Conservation (phyloP, 2,113 vertebrate genomes). For the Neodon shergylaensis region DNA sequence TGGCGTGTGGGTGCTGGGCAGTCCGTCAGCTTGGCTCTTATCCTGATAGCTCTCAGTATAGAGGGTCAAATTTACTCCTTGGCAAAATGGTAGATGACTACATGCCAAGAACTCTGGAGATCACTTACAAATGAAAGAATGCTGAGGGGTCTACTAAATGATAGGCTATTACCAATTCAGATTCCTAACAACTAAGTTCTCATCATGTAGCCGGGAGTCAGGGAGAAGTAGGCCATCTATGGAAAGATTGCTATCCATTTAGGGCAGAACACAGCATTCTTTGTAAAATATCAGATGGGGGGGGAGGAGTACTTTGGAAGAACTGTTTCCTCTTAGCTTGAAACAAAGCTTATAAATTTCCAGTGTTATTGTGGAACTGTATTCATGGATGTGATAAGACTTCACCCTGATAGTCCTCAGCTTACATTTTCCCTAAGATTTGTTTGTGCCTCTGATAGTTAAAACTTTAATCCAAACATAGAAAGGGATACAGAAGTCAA, state of each 20-base stretch:
- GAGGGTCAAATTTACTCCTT: not conserved
- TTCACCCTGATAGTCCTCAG: not conserved
- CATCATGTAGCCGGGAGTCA: not conserved
- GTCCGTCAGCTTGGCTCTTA: not conserved
- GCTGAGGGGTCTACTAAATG: not conserved
- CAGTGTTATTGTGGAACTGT: not conserved
- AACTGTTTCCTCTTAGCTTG: not conserved
- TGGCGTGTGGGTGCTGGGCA: not conserved
- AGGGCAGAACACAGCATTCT: not conserved
- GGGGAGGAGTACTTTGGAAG: not conserved
- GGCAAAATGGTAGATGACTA: not conserved
- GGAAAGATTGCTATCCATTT: not conserved
- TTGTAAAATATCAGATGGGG: not conserved
- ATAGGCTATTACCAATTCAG: not conserved
- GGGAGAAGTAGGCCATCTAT: not conserved
- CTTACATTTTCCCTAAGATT: not conserved
- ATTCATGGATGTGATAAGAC: not conserved
- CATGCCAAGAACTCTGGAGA: not conserved
- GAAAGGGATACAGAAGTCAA: not conserved
- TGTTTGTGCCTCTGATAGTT: not conserved
- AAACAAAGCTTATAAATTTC: not conserved
- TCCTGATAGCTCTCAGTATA: not conserved
- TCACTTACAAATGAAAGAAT: conserved; percentile 14
- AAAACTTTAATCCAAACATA: conserved; percentile 27
- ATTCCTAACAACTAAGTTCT: conserved; percentile 27